Conservation (phyloP, 1,140 invertebrate species). For the Pogonomyrmex californicus region DNA sequence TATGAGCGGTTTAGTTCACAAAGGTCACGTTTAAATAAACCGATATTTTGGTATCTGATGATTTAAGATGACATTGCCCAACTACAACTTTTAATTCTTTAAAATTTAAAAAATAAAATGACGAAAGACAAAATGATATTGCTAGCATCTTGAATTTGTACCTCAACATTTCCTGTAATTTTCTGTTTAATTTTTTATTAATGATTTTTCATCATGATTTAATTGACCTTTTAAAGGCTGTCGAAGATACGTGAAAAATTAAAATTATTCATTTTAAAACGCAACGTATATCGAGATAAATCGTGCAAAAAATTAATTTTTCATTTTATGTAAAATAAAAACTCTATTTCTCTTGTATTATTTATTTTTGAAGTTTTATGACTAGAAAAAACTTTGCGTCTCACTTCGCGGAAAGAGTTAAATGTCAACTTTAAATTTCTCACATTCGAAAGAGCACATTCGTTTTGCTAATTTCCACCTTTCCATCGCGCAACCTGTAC, state of each 20-base stretch:
- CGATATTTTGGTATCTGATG: not conserved
- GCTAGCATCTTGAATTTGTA: not conserved
- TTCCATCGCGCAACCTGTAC: not conserved
- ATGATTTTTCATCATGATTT: not conserved
- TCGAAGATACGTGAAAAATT: not conserved
- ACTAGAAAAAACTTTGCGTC: not conserved
- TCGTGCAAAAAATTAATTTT: not conserved
- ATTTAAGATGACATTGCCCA: not conserved
- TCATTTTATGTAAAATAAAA: not conserved
- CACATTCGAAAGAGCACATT: not conserved
- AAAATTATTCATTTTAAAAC: not conserved
- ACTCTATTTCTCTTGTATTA: not conserved
- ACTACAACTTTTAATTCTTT: not conserved
- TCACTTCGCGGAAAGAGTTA: not conserved
- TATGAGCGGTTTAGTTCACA: not conserved
- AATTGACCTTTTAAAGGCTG: not conserved
- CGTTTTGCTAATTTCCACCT: constrained; percentile 9
- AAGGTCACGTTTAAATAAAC: not conserved
- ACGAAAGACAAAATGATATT: not conserved
- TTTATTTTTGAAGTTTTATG: not conserved
- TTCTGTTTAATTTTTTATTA: not conserved
- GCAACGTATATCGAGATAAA: not conserved
- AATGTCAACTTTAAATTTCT: constrained; percentile 32
- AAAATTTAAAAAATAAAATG: not conserved
- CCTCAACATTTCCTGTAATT: not conserved